phyloP scores from a whole-genome alignment of 2,888 invertebrate genomes.

The Globia sparganii region DNA sequence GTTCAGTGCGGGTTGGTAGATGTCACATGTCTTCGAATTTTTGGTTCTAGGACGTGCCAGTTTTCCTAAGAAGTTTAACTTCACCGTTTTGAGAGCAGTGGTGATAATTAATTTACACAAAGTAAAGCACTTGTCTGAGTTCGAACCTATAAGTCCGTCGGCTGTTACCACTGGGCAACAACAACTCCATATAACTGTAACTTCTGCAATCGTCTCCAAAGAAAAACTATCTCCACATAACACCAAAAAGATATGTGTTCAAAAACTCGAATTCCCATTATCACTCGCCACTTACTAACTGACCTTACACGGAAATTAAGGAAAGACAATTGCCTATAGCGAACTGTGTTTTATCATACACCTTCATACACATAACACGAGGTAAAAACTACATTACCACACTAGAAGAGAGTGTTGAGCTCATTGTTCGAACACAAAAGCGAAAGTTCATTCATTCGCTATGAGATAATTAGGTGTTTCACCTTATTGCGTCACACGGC shows the following conservation, averaged over 20 bases:
- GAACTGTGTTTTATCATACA: constrained; percentile 66
- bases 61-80: not conserved
- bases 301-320: constrained; percentile 63
- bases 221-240: not conserved
- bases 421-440: constrained; percentile 89
- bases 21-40: not conserved
- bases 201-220: not conserved
- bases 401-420: constrained; percentile 81
- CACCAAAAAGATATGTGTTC: not conserved
- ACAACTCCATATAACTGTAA: not conserved
- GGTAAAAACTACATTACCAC: constrained; percentile 84
- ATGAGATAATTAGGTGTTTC: constrained; percentile 89
- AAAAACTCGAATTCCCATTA: constrained; percentile 23
- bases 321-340: constrained; percentile 65
- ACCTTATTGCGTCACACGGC: constrained; percentile 86
- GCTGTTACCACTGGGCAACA: too few relatives aligned
- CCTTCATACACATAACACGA: constrained; percentile 74
- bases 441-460: constrained; percentile 88
- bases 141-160: too few relatives aligned
- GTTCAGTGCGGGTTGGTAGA: not conserved
- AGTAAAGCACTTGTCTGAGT: not conserved
- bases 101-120: not conserved
- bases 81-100: not conserved
- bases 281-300: constrained; percentile 30
- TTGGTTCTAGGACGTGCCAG: not conserved